These are phyloP conservation scores for Drosophila recens DNA, from an alignment of 2,888 invertebrate genomes.

Conservation along the genomic window DNA sequence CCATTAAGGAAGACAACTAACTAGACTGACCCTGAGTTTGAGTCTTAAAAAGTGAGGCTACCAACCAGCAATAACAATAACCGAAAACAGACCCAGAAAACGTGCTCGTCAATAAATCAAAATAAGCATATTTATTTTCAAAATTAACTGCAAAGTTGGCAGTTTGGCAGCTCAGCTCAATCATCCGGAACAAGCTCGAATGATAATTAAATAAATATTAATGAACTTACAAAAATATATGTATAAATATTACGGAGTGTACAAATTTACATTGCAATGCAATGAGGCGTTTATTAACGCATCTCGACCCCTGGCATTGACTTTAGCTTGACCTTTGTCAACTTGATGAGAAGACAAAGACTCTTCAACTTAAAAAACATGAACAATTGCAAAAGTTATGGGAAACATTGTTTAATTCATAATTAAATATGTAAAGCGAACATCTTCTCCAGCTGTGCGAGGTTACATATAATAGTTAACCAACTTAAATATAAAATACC, in stretches of 20 bases:
- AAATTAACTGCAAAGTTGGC: constrained; percentile 52
- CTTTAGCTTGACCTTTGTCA: constrained; percentile 67
- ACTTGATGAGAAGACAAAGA: constrained; percentile 22
- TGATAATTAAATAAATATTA: constrained; percentile 58
- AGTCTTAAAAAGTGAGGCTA: constrained; percentile 5
- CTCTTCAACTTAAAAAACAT: constrained; percentile 9
- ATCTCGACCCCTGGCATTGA: constrained; percentile 62
- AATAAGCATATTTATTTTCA: constrained; percentile 26
- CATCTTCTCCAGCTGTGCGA: constrained; percentile 26
- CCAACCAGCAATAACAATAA: constrained; percentile 23
- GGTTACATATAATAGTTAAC: constrained; percentile 9
- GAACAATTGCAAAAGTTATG: constrained; percentile 44
- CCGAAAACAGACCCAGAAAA: constrained; percentile 20
- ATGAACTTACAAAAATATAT: constrained; percentile 21
- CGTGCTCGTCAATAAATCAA: constrained; percentile 67
- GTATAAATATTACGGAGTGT: constrained; percentile 28
- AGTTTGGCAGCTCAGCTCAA: constrained; percentile 40
- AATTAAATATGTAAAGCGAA: constrained; percentile 47
- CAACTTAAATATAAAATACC: neutral
- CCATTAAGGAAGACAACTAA: constrained; percentile 19
- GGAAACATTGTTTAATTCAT: constrained; percentile 52
- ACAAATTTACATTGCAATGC: constrained; percentile 40
- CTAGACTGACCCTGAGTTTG: constrained; percentile 42
- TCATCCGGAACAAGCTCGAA: constrained; percentile 50
- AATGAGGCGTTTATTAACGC: constrained; percentile 49